phyloP scores from a whole-genome alignment of 2,797 vertebrate species.

The Hydrolagus colliei region DNA sequence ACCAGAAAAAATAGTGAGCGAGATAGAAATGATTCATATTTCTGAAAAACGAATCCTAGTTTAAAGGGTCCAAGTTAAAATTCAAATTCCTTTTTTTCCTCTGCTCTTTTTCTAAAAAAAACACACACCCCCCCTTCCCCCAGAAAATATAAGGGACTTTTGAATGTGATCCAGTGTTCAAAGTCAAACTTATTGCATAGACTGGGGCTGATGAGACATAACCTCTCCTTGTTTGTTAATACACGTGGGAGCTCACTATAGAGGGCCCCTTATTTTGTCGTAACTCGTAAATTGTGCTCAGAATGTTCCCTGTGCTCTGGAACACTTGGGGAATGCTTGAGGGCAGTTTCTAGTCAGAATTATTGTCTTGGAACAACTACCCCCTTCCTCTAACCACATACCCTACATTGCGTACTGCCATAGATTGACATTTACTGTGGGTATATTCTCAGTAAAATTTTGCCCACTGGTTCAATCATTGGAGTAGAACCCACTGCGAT shows the following conservation, averaged over 20 bases:
- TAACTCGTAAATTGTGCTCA: not conserved
- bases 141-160: not conserved
- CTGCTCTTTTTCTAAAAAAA: no score
- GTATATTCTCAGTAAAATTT: no score
- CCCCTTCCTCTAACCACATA: no score
- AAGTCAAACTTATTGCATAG: not conserved
- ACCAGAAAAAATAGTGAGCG: not conserved
- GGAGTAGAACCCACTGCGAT: no score
- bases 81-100: no score
- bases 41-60: not conserved
- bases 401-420: no score
- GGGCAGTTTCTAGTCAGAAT: no score
- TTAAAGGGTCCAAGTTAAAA: no score
- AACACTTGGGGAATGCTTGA: not conserved
- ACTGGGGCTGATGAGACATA: not conserved
- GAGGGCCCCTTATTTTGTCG: not conserved
- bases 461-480: no score
- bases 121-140: no score
- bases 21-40: not conserved
- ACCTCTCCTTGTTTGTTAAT: conserved; percentile 1
- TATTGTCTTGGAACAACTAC: no score
- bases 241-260: not conserved
- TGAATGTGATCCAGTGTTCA: not conserved
- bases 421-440: no score
- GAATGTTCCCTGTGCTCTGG: not conserved